Base-by-base conservation (phyloP, 2,797 vertebrate species). In the Sebastes elongatus region DNA sequence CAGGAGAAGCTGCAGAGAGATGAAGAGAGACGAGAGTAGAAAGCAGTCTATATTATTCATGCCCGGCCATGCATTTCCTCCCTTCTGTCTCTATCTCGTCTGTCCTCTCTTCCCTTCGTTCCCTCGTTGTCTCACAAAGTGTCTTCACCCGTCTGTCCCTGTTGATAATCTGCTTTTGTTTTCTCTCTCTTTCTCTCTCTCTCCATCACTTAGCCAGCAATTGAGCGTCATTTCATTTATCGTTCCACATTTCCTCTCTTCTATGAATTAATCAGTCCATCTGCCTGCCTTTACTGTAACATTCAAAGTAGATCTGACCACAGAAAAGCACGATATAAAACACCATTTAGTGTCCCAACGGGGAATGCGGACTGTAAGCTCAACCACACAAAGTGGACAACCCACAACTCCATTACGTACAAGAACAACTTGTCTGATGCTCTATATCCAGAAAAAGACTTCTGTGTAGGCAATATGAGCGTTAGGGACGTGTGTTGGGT, bases 11-110 rank as follows among this genome's bases (percentile, higher is more conserved):
- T 62, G 76, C 18, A 49, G 46, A 64, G 57, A 49, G 74, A 90
- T 78, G 59, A 79, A 70, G 74, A 20, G 35, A 76, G 83, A 85
- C 35, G 22, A 69, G 79, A 86, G 71, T 30, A 35, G 70, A 61
- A 68, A 79, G 85, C 75, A 49, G 73, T 84, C 42, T 88, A 49
- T 86, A 86, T 91, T 89, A 91, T 90, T 91, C 74, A 91, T 89
- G 66, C 60, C 32, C 80, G 61, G 35, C 72, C 68, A 70, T 81
- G 79, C 79, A 78, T 86, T 75, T 82, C 49, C 69, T 68, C 35
- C 69, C 46, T 23, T 71, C 76, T 64, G 76, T 62, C 35, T 32
- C 82, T 80, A 68, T 75, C 78, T 71, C 8, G 10, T 75, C 64
- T 56, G 61, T 38, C 25, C 61, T 76, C 73, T 57, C 55, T 23